A percentile compares a stretch with the other conserved stretches of the same genome.
Evolutionary conservation across 1,140 invertebrate species (phyloP).

Genomic region (Fopius arisanus): DNA sequence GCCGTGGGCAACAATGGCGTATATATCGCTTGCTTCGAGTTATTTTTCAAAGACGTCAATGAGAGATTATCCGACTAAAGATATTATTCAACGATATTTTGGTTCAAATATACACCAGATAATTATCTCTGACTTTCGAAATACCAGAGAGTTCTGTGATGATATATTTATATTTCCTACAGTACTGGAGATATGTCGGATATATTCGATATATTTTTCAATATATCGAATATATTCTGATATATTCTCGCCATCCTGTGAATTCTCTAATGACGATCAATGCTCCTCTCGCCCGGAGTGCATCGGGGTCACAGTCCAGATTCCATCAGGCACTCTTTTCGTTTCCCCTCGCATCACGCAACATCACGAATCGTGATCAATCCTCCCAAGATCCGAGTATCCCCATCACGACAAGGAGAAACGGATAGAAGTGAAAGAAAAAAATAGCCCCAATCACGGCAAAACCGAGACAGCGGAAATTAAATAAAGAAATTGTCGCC

Average conservation of each 20-base stretch:
- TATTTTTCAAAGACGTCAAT: neutral
- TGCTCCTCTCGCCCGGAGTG: neutral
- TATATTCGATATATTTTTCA: no score
- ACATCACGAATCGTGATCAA: constrained; percentile 11
- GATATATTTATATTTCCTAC: no score
- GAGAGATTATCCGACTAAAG: neutral
- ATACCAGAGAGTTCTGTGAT: no score
- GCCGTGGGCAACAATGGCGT: constrained; percentile 28
- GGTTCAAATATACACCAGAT: no score
- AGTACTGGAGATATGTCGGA: no score
- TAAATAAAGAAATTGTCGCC: constrained; percentile 1
- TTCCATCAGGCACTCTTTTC: neutral
- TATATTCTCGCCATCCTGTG: neutral
- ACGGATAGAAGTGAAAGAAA: no score
- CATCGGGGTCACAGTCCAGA: neutral
- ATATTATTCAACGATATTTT: neutral
- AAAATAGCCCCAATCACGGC: neutral
- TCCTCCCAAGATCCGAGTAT: neutral
- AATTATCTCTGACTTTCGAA: no score
- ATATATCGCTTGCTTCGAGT: neutral
- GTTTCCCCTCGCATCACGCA: constrained; percentile 2
- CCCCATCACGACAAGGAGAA: neutral
- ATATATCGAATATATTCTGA: neutral
- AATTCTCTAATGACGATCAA: neutral
- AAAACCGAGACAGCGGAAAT: neutral